Evolutionary conservation across 2,888 invertebrate genomes (phyloP).

Genomic region (Amorpha juglandis): DNA sequence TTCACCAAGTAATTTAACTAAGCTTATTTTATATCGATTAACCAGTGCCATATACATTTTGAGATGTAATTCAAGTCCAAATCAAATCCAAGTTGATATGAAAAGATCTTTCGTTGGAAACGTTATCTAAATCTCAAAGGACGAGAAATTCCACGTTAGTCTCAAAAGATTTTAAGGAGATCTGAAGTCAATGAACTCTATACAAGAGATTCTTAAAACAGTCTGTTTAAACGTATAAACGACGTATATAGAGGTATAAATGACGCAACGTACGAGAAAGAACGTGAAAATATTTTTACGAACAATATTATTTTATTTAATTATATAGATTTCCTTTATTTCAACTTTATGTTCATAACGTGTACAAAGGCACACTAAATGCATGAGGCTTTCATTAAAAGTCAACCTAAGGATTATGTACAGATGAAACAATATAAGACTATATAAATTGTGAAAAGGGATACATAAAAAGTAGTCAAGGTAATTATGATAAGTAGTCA

Average conservation of each 20-base stretch:
- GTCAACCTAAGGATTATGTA: too few species aligned
- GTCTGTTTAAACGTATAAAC: too few species aligned
- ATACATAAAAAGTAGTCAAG: too few species aligned
- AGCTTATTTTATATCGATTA: neutral
- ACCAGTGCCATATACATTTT: neutral
- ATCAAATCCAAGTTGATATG: neutral
- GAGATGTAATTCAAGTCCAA: neutral
- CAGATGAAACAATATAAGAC: too few species aligned
- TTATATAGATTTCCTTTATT: too few species aligned
- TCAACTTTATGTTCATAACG: too few species aligned
- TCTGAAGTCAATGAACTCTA: neutral
- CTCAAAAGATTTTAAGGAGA: neutral
- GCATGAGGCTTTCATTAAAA: too few species aligned
- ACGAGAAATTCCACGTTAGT: neutral
- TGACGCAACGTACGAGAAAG: neutral
- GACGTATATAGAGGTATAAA: neutral
- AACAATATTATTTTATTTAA: neutral
- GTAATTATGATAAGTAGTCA: too few species aligned
- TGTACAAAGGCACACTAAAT: too few species aligned
- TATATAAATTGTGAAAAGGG: too few species aligned
- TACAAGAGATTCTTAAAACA: neutral
- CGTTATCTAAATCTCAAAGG: slow-evolving; percentile 7
- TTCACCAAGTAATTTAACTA: too few species aligned
- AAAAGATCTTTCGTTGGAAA: neutral
- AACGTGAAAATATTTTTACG: neutral